Base-by-base conservation (phyloP, 2,797 vertebrate species). In the Centropyge bicolor region DNA sequence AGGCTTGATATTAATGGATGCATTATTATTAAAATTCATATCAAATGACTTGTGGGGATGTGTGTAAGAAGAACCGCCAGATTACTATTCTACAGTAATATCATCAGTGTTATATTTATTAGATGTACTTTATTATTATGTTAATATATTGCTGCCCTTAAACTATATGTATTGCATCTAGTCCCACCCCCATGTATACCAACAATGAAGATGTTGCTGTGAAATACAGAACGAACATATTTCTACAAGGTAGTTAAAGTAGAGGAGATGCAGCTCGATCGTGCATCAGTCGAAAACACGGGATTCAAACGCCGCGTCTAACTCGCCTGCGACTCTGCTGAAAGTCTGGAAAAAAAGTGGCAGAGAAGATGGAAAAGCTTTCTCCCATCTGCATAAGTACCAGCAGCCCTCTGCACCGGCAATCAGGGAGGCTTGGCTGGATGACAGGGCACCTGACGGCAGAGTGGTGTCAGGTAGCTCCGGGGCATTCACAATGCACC, bases 371-470 rank as follows among this genome's bases (percentile, higher is more conserved):
- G 84, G 85, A 88, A 88, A 90, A 85, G 80, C 81, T 80, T 74
- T 27, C n/a, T n/a, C 27, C 73, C 78, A 88, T 91, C 88, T 92
- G 86, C 91, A 91, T 77, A 88, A 92, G 80, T 82, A 88, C 70
- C 80, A 66, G 82, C 86, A 85, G 80, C 76, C 71, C 80, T 78
- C 55, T 78, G 61, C 74, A 46, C 80, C 84, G 82, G 82, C 85
- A 90, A 89, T 88, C 85, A 90, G 83, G 49, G 80, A 88, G 83
- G 81, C 83, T 88, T 92, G 92, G 91, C 89, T 79, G 79, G 85
- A 87, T 93, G 91, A 87, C 91, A 93, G 86, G 84, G 83, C 78
- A 91, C 89, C 89, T 91, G 88, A 91, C 83, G 61, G 87, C 84
- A 85, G 78, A 87, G 86, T 89, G 89, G 92, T 91, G 89, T 93